phyloP scores from a whole-genome alignment of 2,888 invertebrate species.

The Camponotus fellah region DNA sequence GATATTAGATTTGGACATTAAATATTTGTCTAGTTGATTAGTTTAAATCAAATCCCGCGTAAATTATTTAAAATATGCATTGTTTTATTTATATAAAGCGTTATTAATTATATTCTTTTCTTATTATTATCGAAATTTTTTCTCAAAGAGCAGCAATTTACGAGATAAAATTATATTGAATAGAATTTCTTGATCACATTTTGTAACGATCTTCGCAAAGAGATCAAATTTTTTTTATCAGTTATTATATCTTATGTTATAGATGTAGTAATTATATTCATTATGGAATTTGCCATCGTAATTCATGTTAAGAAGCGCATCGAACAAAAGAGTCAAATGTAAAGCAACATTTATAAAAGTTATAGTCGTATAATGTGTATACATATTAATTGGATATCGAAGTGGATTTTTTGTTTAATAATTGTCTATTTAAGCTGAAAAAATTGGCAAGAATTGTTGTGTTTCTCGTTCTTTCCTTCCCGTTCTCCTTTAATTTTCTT shows the following conservation, averaged over 20 bases:
- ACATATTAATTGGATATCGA: not conserved
- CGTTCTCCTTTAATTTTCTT: no score
- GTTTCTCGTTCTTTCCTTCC: not conserved
- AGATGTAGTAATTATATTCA: not conserved
- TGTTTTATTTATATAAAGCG: not conserved
- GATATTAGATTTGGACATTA: conserved; percentile 20
- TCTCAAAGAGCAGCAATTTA: conserved; percentile 13
- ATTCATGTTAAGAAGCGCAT: not conserved
- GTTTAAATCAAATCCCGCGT: not conserved
- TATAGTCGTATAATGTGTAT: conserved; percentile 2
- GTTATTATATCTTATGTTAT: not conserved
- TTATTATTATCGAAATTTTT: conserved; percentile 2
- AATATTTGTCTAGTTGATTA: not conserved
- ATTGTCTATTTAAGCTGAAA: conserved; percentile 27
- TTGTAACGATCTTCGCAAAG: conserved; percentile 18
- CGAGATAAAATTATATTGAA: conserved; percentile 35
- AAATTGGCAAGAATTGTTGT: not conserved
- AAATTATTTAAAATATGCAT: not conserved
- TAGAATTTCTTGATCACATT: conserved; percentile 44
- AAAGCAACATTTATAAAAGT: not conserved
- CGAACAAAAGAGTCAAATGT: conserved; percentile 6
- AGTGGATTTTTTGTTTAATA: not conserved
- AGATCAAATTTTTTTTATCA: not conserved
- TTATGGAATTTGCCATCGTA: not conserved
- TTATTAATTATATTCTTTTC: not conserved